Evolutionary conservation across 2,113 vertebrate species (phyloP), one percentile per base, ranked within the genome.

Genomic region (Ardeotis arabs): DNA sequence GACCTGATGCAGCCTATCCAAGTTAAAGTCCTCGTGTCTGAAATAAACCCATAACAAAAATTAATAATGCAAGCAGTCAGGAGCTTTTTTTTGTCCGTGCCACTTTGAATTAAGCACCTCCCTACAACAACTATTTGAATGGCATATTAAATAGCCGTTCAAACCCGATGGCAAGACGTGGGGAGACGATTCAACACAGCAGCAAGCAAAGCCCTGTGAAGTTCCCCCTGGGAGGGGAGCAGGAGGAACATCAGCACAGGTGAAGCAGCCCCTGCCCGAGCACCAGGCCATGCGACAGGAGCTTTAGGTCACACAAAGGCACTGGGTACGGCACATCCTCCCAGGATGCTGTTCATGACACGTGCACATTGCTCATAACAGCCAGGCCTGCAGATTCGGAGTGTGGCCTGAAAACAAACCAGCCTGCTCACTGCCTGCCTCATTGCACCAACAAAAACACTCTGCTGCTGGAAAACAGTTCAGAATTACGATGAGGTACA

Each of bases 281-380:
- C 66, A 52, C 49, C 31, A 59, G 78, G 41, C 59, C 50, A 11
- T 1, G 47, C 0, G 0, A 18, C 20, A 14, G 73, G 41, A 91
- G 49, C 45, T 67, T 24, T 3, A 4, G 56, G 62, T 79, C 63
- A 21, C 3, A 0, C 70, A 16, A 8, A 9, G 20, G 23, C 1
- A 0, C 41, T 28, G 52, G 12, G 55, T 19, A 31, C 0, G 0
- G 20, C 5, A 7, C 1, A 4, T 50, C 66, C n/a, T 64, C n/a
- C 66, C 69, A 31, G 52, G 60, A 31, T 1, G 0, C 6, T 72
- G 35, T 25, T 85, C 20, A 4, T 49, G 78, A 62, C 75, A 62
- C 9, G 5, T 25, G 50, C n/a, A 21, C 3, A 2, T 49, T 49
- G 52, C 25, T 73, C 28, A 4, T 14, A 73, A 52, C 24, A 80